Evolutionary conservation across 2,888 invertebrate genomes (phyloP).

Genomic region (Macrophya annulata): DNA sequence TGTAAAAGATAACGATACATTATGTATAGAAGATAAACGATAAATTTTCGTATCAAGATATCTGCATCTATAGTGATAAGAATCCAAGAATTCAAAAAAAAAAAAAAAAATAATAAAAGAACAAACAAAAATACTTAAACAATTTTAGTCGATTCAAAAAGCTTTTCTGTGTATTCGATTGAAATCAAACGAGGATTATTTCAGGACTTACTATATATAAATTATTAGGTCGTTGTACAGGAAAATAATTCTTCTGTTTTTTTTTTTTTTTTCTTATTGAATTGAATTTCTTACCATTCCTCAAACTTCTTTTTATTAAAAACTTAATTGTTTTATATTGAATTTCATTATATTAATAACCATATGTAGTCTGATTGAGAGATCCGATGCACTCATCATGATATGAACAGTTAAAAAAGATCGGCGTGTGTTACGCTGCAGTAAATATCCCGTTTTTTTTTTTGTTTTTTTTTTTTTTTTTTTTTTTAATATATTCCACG

Average conservation of each 20-base stretch:
- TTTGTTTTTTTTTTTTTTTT: no score
- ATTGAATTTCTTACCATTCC: not conserved
- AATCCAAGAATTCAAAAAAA: not conserved
- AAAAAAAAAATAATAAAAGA: not conserved
- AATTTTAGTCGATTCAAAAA: not conserved
- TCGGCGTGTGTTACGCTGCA: constrained; percentile 4
- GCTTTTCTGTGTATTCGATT: not conserved
- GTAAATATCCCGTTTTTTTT: not conserved
- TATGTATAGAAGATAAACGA: no score
- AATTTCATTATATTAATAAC: not conserved
- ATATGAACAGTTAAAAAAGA: not conserved
- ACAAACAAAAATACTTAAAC: no score
- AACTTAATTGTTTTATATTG: not conserved
- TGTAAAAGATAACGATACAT: not conserved
- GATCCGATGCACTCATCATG: not conserved
- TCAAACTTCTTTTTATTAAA: not conserved
- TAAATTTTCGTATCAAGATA: not conserved
- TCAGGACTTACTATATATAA: no score
- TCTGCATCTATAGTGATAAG: not conserved
- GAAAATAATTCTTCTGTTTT: not conserved
- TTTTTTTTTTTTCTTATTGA: not conserved
- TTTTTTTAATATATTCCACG: not conserved
- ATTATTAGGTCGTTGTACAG: not conserved
- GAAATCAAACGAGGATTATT: not conserved
- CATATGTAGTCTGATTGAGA: not conserved